Evolutionary conservation across 2,888 invertebrate species (phyloP).

Genomic region (Cremastinae sp.): DNA sequence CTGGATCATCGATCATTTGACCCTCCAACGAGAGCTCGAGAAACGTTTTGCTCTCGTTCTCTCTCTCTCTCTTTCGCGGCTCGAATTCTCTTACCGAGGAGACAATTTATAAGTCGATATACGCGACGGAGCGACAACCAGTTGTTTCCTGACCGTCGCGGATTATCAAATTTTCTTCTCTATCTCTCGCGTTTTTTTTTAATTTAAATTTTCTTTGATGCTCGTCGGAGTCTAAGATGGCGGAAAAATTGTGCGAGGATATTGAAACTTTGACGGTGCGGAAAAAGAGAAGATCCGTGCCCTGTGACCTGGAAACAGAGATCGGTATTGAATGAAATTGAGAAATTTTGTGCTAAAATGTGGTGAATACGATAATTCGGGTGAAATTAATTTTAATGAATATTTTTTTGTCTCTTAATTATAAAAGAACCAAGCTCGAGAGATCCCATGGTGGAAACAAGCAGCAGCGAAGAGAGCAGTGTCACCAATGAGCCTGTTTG

Average conservation of each 20-base stretch:
- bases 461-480: slow-evolving; percentile 74
- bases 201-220: too few relatives aligned
- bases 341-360: not conserved
- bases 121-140: slow-evolving; percentile 33
- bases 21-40: slow-evolving; percentile 38
- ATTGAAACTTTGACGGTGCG: slow-evolving; percentile 40
- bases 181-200: too few relatives aligned
- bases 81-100: slow-evolving; percentile 34
- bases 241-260: slow-evolving; percentile 20
- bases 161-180: slow-evolving; percentile 24
- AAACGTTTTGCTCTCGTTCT: slow-evolving; percentile 35
- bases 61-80: too few relatives aligned
- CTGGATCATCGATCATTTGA: slow-evolving; percentile 59
- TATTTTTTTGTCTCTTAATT: not conserved
- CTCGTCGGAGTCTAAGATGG: slow-evolving; percentile 11
- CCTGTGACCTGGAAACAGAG: slow-evolving; percentile 32
- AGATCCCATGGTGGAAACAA: slow-evolving; percentile 78
- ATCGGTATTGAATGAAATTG: slow-evolving; percentile 47
- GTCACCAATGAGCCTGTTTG: slow-evolving; percentile 77
- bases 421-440: slow-evolving; percentile 76
- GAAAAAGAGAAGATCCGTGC: slow-evolving; percentile 33
- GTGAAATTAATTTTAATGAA: not conserved
- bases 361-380: too few relatives aligned
- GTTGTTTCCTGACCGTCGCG: slow-evolving; percentile 42
- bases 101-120: slow-evolving; percentile 57